phyloP scores from a whole-genome alignment of 64 coral and sea anemone species.

The Cladopsammia gracilis region DNA sequence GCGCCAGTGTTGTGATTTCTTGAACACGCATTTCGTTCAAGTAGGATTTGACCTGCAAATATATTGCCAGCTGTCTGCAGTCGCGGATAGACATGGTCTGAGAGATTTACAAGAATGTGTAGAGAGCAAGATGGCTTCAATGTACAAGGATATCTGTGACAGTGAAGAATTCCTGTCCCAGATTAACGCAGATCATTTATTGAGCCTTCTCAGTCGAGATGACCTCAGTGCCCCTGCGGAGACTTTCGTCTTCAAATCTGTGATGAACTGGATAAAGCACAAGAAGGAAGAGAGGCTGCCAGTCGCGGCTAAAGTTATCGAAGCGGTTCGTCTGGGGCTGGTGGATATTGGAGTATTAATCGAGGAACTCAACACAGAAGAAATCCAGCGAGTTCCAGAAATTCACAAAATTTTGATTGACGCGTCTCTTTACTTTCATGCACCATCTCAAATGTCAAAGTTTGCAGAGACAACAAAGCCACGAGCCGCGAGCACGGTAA shows the following conservation, averaged over 20 bases:
- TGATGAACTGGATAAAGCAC: neutral
- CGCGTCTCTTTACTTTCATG: conserved; percentile 25
- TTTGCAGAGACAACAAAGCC: conserved; percentile 22
- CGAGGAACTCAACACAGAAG: neutral
- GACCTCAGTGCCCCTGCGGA: conserved; percentile 18
- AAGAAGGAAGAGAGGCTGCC: neutral
- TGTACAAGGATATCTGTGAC: neutral
- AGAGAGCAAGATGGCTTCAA: neutral
- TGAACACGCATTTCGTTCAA: conserved; percentile 64
- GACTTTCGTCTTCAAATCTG: conserved; percentile 40
- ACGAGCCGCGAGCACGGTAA: neutral
- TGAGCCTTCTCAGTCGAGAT: conserved; percentile 8
- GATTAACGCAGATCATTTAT: neutral
- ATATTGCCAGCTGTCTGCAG: neutral
- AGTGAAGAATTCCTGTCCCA: conserved; percentile 21
- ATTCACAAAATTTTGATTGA: conserved; percentile 25
- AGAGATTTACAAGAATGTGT: neutral
- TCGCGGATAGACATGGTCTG: conserved; percentile 2
- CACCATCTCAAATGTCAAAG: neutral
- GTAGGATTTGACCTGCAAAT: neutral
- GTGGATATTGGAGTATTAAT: neutral
- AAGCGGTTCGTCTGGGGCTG: neutral
- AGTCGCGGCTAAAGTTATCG: neutral
- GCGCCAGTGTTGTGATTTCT: conserved; percentile 82
- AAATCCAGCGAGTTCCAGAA: neutral